Evolutionary conservation across 2,888 invertebrate species (phyloP).

Genomic region (Philhelius pedissequus): DNA sequence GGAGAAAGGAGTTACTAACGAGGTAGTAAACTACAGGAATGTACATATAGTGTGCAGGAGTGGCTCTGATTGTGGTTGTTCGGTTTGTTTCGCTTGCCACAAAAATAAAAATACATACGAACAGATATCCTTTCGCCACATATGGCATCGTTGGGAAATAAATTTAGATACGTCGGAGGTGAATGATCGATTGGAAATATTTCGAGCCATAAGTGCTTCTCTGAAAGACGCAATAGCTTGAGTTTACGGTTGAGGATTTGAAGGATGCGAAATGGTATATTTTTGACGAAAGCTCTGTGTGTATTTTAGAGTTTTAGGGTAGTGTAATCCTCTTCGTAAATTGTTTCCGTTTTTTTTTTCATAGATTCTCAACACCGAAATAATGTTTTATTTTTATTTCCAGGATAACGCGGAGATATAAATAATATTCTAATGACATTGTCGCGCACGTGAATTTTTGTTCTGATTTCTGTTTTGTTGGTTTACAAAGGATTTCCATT

Average conservation of each 20-base stretch:
- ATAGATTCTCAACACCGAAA: not conserved
- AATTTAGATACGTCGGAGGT: conserved; percentile 45
- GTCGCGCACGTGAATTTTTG: conserved; percentile 4
- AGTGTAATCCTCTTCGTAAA: conserved; percentile 45
- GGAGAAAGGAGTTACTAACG: conserved; percentile 18
- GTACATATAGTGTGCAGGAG: no score
- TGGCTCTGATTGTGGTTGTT: no score
- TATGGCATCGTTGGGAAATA: not conserved
- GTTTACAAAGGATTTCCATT: not conserved
- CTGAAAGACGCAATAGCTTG: not conserved
- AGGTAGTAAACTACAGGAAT: not conserved
- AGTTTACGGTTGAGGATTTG: conserved; percentile 5
- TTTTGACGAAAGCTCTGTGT: conserved; percentile 8
- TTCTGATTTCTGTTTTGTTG: conserved; percentile 15
- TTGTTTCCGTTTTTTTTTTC: not conserved
- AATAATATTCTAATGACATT: conserved; percentile 46
- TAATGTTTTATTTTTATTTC: conserved; percentile 4
- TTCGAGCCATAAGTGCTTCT: conserved; percentile 23
- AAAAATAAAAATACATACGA: not conserved
- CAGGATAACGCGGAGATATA: not conserved
- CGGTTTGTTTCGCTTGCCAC: no score
- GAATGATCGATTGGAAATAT: conserved; percentile 52
- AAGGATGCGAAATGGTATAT: conserved; percentile 23
- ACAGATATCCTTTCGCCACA: conserved; percentile 27
- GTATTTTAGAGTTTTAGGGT: not conserved